phyloP scores from a whole-genome alignment of 2,797 vertebrate genomes.

The Lacerta bilineata region DNA sequence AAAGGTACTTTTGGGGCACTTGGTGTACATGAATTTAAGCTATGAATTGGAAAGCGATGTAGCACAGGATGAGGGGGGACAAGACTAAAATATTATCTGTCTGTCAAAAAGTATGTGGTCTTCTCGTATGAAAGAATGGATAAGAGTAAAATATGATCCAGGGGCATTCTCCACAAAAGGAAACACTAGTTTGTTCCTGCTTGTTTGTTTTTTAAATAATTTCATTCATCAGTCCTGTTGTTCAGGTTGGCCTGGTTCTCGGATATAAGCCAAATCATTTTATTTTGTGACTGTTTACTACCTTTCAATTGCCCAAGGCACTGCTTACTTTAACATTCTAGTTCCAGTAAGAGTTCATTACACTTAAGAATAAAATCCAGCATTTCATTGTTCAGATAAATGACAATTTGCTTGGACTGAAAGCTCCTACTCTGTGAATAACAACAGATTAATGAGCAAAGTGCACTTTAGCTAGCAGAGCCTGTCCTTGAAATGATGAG shows the following conservation, averaged over 20 bases:
- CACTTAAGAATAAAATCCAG: neutral
- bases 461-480: neutral
- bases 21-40: neutral
- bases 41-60: neutral
- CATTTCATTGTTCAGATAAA: neutral
- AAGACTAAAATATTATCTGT: neutral
- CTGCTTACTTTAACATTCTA: neutral
- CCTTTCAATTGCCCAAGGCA: neutral
- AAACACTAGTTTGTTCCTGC: conserved; percentile 1
- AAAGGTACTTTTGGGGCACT: conserved; percentile 85
- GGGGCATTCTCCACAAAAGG: neutral
- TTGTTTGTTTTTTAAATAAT: neutral
- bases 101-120: neutral
- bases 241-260: neutral
- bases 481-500: neutral
- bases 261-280: neutral
- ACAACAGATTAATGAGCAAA: neutral
- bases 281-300: neutral
- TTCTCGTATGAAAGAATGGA: neutral
- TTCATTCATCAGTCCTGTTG: neutral
- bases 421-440: neutral
- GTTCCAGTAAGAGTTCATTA: neutral
- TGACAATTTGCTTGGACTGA: neutral
- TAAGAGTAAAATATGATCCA: neutral
- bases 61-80: neutral